Percentiles rank a stretch among this genome's conserved stretches.
Conservation (phyloP, 2,797 vertebrate genomes). For the Myripristis murdjan region DNA sequence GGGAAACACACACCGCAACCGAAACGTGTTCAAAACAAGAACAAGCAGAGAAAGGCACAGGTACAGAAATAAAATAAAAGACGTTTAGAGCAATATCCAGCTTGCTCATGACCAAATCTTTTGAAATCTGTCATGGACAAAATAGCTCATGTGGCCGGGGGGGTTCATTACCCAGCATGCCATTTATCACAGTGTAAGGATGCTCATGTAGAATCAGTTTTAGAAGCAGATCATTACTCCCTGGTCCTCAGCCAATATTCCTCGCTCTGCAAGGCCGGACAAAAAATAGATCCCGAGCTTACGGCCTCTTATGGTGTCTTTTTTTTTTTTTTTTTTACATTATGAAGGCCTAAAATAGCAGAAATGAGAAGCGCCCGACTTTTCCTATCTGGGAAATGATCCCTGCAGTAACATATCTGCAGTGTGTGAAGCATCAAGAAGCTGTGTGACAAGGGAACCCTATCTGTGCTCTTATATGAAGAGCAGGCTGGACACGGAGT, state of each 20-base stretch:
- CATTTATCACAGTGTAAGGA: constrained; percentile 1
- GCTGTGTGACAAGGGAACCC: constrained; percentile 21
- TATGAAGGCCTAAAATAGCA: constrained; percentile 36
- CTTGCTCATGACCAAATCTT: too few relatives aligned
- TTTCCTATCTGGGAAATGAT: constrained; percentile 38
- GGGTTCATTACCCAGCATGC: neutral
- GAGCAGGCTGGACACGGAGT: constrained; percentile 23
- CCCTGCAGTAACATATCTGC: constrained; percentile 43
- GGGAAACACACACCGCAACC: too few relatives aligned
- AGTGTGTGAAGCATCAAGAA: constrained; percentile 43
- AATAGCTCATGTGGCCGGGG: neutral
- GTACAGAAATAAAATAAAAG: too few relatives aligned
- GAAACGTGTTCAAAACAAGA: too few relatives aligned
- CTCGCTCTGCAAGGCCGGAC: constrained; percentile 2
- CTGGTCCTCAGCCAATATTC: neutral
- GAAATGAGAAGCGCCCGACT: constrained; percentile 39
- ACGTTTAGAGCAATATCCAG: too few relatives aligned
- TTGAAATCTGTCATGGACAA: neutral
- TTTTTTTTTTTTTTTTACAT: neutral
- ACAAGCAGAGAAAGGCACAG: too few relatives aligned
- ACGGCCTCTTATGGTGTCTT: neutral
- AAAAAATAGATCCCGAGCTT: constrained; percentile 32
- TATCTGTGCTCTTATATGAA: neutral
- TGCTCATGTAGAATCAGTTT: neutral
- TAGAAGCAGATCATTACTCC: constrained; percentile 8